These are phyloP conservation scores for Drosophila fuyamai DNA, from an alignment of 1,140 invertebrate genomes.

Conservation along the genomic window DNA sequence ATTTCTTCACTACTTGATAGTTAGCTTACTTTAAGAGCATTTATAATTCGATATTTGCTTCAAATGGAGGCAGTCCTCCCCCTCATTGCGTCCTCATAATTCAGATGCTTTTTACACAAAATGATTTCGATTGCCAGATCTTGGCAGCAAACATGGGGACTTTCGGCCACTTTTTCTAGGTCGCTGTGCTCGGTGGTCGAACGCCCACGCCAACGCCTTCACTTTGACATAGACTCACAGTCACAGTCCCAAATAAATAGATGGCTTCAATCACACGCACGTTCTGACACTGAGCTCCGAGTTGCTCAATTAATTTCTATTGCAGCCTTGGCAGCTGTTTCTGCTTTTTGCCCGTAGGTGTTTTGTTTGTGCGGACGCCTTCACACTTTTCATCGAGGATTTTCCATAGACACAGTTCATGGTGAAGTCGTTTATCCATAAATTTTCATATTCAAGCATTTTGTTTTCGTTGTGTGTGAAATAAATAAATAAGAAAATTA, in stretches of 20 bases:
- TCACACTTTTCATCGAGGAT: conserved; percentile 43
- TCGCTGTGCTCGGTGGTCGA: conserved; percentile 44
- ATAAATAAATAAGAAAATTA: conserved; percentile 46
- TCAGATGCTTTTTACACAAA: conserved; percentile 69
- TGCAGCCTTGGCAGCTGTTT: conserved; percentile 78
- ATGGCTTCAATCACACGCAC: conserved; percentile 28
- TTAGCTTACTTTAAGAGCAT: background rate
- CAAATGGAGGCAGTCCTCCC: background rate
- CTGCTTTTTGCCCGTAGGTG: conserved; percentile 50
- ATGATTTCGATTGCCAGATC: conserved; percentile 50
- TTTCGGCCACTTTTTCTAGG: conserved; percentile 55
- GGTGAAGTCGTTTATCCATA: conserved; percentile 52
- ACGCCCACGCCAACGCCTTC: conserved; percentile 71
- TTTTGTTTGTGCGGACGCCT: conserved; percentile 29
- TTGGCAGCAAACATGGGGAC: conserved; percentile 25
- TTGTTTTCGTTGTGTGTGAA: conserved; percentile 24
- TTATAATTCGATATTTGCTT: background rate
- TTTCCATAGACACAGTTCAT: conserved; percentile 52
- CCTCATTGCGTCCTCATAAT: conserved; percentile 51
- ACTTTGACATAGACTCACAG: conserved; percentile 59
- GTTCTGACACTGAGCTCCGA: conserved; percentile 57
- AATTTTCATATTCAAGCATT: conserved; percentile 35
- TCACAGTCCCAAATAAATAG: conserved; percentile 16
- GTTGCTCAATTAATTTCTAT: conserved; percentile 80
- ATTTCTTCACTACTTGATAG: no score